Percentiles rank a stretch among this genome's conserved stretches.
Evolutionary conservation across 2,888 invertebrate genomes (phyloP).

Genomic region (Aphidoletes aphidimyza): DNA sequence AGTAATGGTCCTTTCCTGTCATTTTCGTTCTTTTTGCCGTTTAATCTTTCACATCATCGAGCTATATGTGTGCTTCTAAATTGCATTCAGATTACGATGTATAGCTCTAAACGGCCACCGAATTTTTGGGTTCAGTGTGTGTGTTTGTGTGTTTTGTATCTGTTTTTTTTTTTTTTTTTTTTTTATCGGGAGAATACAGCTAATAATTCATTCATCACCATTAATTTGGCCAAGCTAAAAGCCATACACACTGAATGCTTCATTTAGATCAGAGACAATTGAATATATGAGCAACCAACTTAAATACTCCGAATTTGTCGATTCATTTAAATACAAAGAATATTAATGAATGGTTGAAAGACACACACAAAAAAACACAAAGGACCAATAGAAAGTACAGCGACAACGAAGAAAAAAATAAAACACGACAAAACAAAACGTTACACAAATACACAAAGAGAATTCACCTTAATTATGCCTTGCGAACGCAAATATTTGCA

Average conservation of each 20-base stretch:
- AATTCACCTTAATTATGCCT: not conserved
- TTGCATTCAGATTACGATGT: no score
- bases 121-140: no score
- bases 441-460: no score
- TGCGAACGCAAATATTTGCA: not conserved
- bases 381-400: not conserved
- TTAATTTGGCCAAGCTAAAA: not conserved
- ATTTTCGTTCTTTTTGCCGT: not conserved
- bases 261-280: not conserved
- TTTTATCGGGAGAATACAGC: not conserved
- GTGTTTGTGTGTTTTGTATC: no score
- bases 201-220: not conserved
- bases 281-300: not conserved
- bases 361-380: not conserved
- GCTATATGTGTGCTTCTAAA: no score
- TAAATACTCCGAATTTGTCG: not conserved
- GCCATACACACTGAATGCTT: not conserved
- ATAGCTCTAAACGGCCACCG: no score
- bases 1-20: slow-evolving; percentile 11
- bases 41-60: not conserved
- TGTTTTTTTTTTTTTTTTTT: not conserved
- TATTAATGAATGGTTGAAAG: not conserved
- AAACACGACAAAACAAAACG: no score
- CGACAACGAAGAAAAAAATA: not conserved
- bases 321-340: not conserved